Percentiles rank a stretch among this genome's conserved stretches.
Evolutionary conservation across 2,797 vertebrate genomes (phyloP).

Genomic region (Buphagus erythrorhynchus): DNA sequence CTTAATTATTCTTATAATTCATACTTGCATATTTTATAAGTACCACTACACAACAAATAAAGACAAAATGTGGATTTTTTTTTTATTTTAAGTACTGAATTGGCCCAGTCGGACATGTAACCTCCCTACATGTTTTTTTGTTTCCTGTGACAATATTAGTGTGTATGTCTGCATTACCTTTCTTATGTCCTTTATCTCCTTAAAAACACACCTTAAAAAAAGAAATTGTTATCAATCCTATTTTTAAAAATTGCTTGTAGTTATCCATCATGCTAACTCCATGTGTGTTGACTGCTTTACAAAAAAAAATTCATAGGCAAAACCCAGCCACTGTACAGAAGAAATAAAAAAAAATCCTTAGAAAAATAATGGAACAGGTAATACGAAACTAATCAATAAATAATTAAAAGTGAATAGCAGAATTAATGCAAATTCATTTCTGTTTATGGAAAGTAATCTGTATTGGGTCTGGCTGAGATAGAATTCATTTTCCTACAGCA

Average conservation of each 20-base stretch:
- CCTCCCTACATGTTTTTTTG: neutral
- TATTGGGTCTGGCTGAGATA: neutral
- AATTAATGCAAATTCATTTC: neutral
- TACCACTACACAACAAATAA: neutral
- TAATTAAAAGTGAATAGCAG: neutral
- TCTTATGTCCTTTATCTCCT: neutral
- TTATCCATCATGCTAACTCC: neutral
- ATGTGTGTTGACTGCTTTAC: neutral
- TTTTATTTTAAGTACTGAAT: neutral
- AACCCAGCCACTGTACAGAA: neutral
- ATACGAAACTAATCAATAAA: neutral
- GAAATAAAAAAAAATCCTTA: neutral
- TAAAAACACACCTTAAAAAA: neutral
- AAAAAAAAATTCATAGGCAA: neutral
- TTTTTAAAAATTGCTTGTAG: neutral
- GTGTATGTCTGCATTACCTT: neutral
- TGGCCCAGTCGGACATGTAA: neutral
- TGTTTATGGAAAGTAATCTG: neutral
- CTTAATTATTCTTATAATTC: neutral
- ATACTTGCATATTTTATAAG: neutral
- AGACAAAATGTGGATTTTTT: neutral
- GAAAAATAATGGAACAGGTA: neutral
- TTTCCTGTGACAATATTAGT: neutral
- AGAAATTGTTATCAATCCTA: neutral
- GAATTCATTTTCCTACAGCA: neutral